These are phyloP conservation scores for Parazoanthus darwini DNA, from an alignment of 92 coral and sea anemone genomes.

Conservation along the genomic window DNA sequence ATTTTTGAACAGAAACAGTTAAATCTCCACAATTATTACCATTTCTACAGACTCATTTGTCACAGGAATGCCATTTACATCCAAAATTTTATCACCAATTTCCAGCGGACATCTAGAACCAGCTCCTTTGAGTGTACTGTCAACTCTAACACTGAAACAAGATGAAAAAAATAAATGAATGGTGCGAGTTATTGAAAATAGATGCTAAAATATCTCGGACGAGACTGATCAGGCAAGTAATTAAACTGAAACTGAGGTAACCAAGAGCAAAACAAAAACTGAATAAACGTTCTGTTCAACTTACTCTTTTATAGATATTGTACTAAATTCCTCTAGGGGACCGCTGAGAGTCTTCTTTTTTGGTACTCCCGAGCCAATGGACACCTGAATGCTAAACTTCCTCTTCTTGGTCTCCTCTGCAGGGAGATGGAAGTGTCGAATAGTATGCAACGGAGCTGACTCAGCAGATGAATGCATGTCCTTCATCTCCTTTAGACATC, in stretches of 20 bases:
- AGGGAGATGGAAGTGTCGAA: slow-evolving; percentile 67
- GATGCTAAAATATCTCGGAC: too few relatives aligned
- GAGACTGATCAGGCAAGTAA: too few relatives aligned
- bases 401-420: slow-evolving; percentile 42
- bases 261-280: neutral
- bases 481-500: slow-evolving; percentile 45
- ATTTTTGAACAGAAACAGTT: too few relatives aligned
- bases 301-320: slow-evolving; percentile 75
- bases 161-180: too few relatives aligned
- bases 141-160: slow-evolving; percentile 29
- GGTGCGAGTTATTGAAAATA: too few relatives aligned
- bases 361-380: slow-evolving; percentile 42
- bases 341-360: slow-evolving; percentile 23
- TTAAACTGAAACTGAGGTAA: too few relatives aligned
- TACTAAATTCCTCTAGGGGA: slow-evolving; percentile 48
- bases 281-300: neutral
- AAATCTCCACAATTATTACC: slow-evolving; percentile 35
- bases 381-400: slow-evolving; percentile 60
- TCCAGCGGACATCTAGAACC: slow-evolving; percentile 2
- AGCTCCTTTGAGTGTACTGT: slow-evolving; percentile 16
- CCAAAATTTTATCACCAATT: slow-evolving; percentile 88
- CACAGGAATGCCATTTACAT: slow-evolving; percentile 75
- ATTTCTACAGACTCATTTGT: slow-evolving; percentile 61
- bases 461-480: slow-evolving; percentile 44
- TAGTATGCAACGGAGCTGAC: slow-evolving; percentile 57